Conservation (phyloP, 2,888 invertebrate genomes). For the Seladonia tumulorum region DNA sequence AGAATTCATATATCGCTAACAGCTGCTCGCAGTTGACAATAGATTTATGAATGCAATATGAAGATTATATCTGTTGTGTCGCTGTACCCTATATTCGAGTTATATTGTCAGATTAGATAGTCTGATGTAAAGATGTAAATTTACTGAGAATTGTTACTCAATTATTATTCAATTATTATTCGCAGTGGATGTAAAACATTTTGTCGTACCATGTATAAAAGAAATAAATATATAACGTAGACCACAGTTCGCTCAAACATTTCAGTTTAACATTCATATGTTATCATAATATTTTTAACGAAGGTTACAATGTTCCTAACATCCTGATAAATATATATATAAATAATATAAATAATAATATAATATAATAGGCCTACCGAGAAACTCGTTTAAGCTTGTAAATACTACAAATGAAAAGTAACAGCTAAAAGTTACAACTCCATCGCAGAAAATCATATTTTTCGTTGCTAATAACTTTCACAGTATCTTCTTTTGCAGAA, state of each 20-base stretch:
- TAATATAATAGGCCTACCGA: too few relatives aligned
- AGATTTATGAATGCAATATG: slow-evolving; percentile 8
- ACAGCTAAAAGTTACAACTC: not conserved
- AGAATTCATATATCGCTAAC: slow-evolving; percentile 12
- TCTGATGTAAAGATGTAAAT: not conserved
- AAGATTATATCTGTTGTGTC: slow-evolving; percentile 1
- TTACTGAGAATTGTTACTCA: not conserved
- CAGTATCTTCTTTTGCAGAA: not conserved
- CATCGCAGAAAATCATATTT: not conserved
- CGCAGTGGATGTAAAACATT: not conserved
- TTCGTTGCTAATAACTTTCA: not conserved
- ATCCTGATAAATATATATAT: not conserved
- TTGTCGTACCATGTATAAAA: too few relatives aligned
- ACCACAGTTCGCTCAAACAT: not conserved
- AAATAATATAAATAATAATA: too few relatives aligned
- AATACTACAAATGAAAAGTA: not conserved
- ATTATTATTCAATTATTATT: not conserved
- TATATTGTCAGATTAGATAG: not conserved
- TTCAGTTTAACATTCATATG: not conserved
- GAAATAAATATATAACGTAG: not conserved
- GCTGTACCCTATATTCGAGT: not conserved
- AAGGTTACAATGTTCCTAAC: not conserved
- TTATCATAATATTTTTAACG: not conserved
- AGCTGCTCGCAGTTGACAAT: slow-evolving; percentile 8
- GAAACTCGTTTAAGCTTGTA: too few relatives aligned